A percentile compares a stretch with the other conserved stretches of the same genome.
Conservation (phyloP, 2,797 vertebrate genomes). For the Cynodonichthys magdalenae region DNA sequence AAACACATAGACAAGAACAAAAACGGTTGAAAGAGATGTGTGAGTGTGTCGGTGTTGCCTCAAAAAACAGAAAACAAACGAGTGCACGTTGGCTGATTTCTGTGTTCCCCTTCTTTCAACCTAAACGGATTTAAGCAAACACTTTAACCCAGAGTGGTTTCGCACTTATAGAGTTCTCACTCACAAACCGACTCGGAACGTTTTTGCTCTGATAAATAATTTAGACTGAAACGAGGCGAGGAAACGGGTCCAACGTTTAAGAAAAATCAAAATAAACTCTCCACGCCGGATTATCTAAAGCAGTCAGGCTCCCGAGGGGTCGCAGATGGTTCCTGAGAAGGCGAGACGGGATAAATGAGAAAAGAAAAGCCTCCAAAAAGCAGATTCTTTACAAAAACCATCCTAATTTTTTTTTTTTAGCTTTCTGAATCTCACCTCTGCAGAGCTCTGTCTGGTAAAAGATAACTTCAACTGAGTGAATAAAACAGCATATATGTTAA, state of each 20-base stretch:
- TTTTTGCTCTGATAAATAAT: neutral
- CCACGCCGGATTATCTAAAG: neutral
- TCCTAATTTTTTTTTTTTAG: neutral
- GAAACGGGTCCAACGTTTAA: neutral
- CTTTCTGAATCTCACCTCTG: conserved; percentile 4
- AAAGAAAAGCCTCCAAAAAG: neutral
- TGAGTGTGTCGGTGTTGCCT: no score
- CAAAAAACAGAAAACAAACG: no score
- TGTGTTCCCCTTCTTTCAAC: neutral
- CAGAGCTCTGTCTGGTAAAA: neutral
- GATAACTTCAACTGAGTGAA: neutral
- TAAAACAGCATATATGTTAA: conserved; percentile 13
- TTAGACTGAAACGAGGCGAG: neutral
- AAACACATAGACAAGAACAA: no score
- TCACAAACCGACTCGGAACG: neutral
- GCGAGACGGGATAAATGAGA: conserved; percentile 10
- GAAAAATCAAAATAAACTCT: neutral
- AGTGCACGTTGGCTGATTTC: no score
- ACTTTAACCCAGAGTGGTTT: neutral
- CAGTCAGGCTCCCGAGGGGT: neutral
- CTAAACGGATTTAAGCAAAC: neutral
- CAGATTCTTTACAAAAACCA: neutral
- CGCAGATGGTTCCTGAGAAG: neutral
- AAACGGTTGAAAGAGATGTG: no score
- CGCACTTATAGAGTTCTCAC: neutral